phyloP scores from a whole-genome alignment of 2,888 invertebrate genomes.

The Chirona hameri region DNA sequence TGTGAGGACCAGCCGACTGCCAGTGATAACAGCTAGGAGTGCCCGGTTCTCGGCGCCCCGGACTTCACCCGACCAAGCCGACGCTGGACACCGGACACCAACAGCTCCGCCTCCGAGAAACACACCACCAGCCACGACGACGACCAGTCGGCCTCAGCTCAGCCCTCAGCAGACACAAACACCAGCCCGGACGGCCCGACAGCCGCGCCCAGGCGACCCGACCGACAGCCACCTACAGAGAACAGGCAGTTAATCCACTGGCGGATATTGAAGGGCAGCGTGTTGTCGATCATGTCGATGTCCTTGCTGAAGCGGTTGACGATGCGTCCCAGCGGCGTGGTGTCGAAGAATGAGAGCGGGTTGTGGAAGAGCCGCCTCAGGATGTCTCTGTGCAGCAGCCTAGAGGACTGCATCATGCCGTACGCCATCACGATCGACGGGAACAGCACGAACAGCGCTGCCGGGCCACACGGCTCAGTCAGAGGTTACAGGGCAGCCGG shows the following conservation, averaged over 20 bases:
- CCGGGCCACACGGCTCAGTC: neutral
- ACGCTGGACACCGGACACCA: too few relatives aligned
- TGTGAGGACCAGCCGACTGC: too few relatives aligned
- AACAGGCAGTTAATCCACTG: slow-evolving; percentile 55
- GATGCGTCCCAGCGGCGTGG: slow-evolving; percentile 48
- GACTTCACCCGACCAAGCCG: too few relatives aligned
- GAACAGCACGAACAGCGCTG: neutral
- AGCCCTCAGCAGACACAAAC: neutral
- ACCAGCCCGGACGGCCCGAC: neutral
- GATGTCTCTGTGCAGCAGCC: slow-evolving; percentile 23
- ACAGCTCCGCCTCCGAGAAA: too few relatives aligned
- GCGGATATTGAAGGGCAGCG: slow-evolving; percentile 56
- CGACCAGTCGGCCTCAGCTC: neutral
- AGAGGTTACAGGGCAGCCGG: neutral
- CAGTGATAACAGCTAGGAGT: too few relatives aligned
- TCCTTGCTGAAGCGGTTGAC: slow-evolving; percentile 50
- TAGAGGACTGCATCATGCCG: slow-evolving; percentile 27
- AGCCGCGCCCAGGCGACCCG: neutral
- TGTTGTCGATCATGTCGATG: slow-evolving; percentile 38
- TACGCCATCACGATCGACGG: slow-evolving; percentile 14
- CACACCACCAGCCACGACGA: neutral
- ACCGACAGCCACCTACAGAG: slow-evolving; percentile 34
- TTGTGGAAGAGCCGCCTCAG: slow-evolving; percentile 32
- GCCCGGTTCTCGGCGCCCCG: too few relatives aligned
- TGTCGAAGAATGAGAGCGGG: slow-evolving; percentile 47